Evolutionary conservation across 2,888 invertebrate genomes (phyloP).

Genomic region (Cactoblastis cactorum): DNA sequence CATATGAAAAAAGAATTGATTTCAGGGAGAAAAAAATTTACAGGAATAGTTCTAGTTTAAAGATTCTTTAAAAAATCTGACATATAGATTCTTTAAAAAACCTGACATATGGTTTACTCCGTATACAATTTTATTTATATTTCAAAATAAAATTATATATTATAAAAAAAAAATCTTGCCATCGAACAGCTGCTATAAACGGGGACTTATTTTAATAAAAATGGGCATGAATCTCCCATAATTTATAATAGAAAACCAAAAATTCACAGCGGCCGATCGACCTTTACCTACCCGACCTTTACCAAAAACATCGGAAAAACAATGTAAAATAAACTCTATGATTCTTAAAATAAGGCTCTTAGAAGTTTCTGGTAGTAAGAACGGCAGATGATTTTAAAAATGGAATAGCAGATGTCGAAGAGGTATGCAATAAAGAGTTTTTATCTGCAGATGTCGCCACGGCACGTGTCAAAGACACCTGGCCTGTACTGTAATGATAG

Average conservation of each 20-base stretch:
- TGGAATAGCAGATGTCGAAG: constrained; percentile 56
- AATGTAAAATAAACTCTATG: not conserved
- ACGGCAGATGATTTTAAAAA: constrained; percentile 45
- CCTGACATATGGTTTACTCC: too few species aligned
- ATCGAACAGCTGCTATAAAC: not conserved
- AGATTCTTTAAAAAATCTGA: too few species aligned
- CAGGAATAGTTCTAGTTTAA: too few species aligned
- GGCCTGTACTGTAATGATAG: constrained; percentile 46
- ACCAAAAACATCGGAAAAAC: not conserved
- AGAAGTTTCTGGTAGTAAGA: not conserved
- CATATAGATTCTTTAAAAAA: too few species aligned
- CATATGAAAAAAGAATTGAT: too few species aligned
- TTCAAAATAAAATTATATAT: too few species aligned
- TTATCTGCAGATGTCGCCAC: constrained; percentile 60
- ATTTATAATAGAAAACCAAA: constrained; percentile 2
- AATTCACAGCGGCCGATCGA: constrained; percentile 6
- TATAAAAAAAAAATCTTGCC: too few species aligned
- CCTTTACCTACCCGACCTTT: constrained; percentile 7
- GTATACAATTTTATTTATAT: too few species aligned
- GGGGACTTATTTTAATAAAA: not conserved
- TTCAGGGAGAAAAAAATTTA: too few species aligned
- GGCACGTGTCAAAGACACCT: constrained; percentile 69
- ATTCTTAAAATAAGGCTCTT: not conserved
- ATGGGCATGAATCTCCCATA: constrained; percentile 3
- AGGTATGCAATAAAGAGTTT: constrained; percentile 46